Conservation (phyloP, 2,113 vertebrate genomes). For the Prunella himalayana region DNA sequence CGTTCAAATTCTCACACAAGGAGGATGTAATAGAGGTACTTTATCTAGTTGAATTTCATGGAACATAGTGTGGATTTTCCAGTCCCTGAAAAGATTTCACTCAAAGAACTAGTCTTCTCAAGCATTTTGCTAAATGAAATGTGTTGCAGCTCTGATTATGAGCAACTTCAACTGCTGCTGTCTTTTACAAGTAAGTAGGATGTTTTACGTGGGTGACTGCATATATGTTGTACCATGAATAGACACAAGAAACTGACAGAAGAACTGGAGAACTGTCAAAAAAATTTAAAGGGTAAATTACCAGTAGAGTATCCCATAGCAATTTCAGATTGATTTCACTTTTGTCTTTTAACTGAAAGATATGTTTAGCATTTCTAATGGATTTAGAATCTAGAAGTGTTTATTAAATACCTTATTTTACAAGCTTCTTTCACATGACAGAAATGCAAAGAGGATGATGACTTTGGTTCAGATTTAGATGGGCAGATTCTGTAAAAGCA, state of each 20-base stretch:
- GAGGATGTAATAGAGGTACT: background rate
- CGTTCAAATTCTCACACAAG: background rate
- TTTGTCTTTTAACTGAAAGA: background rate
- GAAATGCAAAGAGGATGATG: background rate
- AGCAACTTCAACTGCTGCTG: background rate
- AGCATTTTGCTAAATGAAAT: background rate
- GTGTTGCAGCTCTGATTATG: background rate
- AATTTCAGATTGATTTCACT: background rate
- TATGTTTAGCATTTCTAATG: background rate
- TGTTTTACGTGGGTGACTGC: background rate
- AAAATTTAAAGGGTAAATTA: background rate
- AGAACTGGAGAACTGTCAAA: background rate
- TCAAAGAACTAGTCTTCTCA: background rate
- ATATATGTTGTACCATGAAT: background rate
- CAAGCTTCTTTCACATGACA: background rate
- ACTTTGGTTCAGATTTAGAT: background rate
- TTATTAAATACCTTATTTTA: background rate
- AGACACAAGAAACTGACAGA: background rate
- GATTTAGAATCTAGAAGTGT: background rate
- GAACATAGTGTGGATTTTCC: background rate
- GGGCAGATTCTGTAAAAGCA: background rate
- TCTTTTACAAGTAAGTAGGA: background rate
- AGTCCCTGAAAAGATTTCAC: background rate
- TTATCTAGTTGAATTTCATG: background rate
- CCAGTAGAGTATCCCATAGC: background rate